Conservation (phyloP, 2,113 vertebrate species). For the Lycocorax pyrrhopterus region DNA sequence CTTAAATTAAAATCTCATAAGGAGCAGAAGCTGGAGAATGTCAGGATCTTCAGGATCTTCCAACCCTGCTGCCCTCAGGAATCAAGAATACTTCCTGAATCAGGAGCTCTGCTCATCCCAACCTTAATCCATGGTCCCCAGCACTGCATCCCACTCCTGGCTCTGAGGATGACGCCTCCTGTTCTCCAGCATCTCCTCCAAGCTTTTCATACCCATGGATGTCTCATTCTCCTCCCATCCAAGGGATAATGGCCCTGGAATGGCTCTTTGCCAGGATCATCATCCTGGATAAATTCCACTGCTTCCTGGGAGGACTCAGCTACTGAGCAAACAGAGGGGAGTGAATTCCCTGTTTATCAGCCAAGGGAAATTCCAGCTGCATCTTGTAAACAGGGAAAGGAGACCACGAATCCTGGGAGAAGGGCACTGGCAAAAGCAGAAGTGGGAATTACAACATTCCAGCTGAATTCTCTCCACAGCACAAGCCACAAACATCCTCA, state of each 20-base stretch:
- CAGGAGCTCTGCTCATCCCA: background rate
- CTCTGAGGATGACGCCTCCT: background rate
- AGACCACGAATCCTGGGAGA: background rate
- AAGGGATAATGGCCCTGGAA: background rate
- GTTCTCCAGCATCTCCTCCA: background rate
- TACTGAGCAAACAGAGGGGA: background rate
- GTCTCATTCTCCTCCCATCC: background rate
- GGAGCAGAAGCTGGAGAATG: background rate
- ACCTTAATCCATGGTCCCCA: rapidly evolving
- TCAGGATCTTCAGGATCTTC: background rate
- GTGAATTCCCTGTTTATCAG: background rate
- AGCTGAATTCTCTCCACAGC: background rate
- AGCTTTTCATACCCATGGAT: background rate
- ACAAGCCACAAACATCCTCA: background rate
- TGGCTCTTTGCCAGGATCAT: background rate
- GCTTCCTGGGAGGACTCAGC: background rate
- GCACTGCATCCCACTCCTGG: background rate
- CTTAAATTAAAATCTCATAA: background rate
- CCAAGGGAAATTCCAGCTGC: background rate
- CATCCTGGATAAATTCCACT: background rate
- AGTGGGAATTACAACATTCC: background rate
- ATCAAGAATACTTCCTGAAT: background rate
- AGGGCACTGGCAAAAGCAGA: background rate
- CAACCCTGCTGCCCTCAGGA: background rate
- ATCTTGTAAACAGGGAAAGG: background rate